Percentiles rank a stretch among this genome's conserved stretches.
Evolutionary conservation across 1,140 invertebrate genomes (phyloP).

Genomic region (Thaumatotibia leucotreta): DNA sequence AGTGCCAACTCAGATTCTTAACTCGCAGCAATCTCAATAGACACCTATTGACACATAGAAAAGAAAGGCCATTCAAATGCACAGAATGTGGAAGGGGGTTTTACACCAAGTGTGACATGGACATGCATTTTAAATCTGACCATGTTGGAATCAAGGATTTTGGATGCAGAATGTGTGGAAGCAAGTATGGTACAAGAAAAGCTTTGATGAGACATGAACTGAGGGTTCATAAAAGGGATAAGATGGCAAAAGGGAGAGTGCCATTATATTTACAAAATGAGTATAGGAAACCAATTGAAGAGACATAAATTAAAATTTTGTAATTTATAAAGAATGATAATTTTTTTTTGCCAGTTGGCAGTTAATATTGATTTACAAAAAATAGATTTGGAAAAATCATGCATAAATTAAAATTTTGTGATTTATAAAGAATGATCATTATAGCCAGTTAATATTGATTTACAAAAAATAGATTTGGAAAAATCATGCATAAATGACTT

Average conservation of each 20-base stretch:
- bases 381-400: no score
- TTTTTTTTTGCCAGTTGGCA: no score
- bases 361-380: no score
- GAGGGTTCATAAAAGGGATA: slow-evolving; percentile 58
- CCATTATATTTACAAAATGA: slow-evolving; percentile 39
- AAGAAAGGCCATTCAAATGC: slow-evolving; percentile 38
- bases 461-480: no score
- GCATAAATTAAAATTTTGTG: no score
- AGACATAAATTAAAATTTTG: no score
- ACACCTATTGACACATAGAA: slow-evolving; percentile 49
- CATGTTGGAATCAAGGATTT: slow-evolving; percentile 63
- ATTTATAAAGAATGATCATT: no score
- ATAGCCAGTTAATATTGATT: no score
- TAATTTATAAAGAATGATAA: no score
- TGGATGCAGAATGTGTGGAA: slow-evolving; percentile 58
- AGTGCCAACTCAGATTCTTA: slow-evolving; percentile 59
- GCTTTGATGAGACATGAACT: slow-evolving; percentile 62
- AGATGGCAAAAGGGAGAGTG: slow-evolving; percentile 38
- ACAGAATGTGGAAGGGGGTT: slow-evolving; percentile 37
- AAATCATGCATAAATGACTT: no score
- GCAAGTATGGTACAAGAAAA: slow-evolving; percentile 60
- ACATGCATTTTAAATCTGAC: slow-evolving; percentile 48
- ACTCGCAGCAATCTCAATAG: slow-evolving; percentile 67
- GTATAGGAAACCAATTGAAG: slow-evolving; percentile 22
- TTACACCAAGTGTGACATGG: slow-evolving; percentile 35